These are phyloP conservation scores for Phlogophora meticulosa DNA, from an alignment of 2,888 invertebrate genomes.

Conservation along the genomic window DNA sequence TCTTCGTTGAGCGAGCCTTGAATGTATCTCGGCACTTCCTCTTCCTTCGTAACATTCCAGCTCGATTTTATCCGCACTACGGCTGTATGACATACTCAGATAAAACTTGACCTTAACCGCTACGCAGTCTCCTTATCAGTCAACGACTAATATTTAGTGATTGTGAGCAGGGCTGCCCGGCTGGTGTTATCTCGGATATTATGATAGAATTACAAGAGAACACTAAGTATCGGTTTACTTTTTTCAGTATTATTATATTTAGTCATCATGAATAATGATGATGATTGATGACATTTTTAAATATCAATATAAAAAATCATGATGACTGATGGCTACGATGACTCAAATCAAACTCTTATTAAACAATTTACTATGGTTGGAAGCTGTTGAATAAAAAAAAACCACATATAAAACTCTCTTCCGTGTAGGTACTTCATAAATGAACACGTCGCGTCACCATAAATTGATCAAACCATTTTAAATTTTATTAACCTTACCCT, in stretches of 20 bases:
- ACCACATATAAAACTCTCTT: constrained; percentile 14
- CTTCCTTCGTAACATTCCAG: constrained; percentile 57
- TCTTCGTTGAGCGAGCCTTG: constrained; percentile 58
- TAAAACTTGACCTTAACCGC: constrained; percentile 83
- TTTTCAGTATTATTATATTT: too few relatives aligned
- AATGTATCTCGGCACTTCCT: constrained; percentile 62
- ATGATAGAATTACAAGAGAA: too few relatives aligned
- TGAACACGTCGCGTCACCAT: constrained; percentile 29
- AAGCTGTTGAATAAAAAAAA: constrained; percentile 4
- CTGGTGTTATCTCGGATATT: constrained; percentile 36
- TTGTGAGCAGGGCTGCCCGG: constrained; percentile 57
- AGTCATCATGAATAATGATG: too few relatives aligned
- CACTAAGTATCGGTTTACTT: too few relatives aligned
- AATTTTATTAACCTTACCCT: constrained; percentile 51
- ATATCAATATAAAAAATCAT: too few relatives aligned
- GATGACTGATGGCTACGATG: too few relatives aligned
- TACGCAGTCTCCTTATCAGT: constrained; percentile 73
- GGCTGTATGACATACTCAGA: constrained; percentile 66
- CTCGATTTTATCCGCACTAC: constrained; percentile 45
- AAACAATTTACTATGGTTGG: background rate
- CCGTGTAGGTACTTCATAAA: constrained; percentile 33
- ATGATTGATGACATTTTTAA: too few relatives aligned
- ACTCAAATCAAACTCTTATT: background rate
- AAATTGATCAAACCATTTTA: constrained; percentile 30
- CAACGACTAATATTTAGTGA: constrained; percentile 72